Percentiles rank a stretch among this genome's conserved stretches.
phyloP scores from a whole-genome alignment of 92 coral and sea anemone genomes.

The Porites cylindrica region DNA sequence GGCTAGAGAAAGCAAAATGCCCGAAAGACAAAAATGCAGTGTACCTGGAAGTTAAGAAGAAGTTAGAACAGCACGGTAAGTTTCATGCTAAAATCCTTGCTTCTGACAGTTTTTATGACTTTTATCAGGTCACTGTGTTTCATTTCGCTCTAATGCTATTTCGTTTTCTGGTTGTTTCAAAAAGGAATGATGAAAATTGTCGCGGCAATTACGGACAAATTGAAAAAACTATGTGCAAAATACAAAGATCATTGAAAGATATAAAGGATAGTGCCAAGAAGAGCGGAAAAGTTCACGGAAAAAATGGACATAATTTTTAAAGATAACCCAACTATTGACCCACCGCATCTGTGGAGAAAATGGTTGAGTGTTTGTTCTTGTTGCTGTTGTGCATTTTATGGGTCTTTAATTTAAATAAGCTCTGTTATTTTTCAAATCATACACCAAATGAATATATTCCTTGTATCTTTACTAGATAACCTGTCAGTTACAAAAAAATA shows the following conservation, averaged over 20 bases:
- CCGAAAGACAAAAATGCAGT: slow-evolving; percentile 41
- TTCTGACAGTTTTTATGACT: slow-evolving; percentile 14
- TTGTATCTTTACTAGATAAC: slow-evolving; percentile 11
- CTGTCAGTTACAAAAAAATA: slow-evolving; percentile 9
- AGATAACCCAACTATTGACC: slow-evolving; percentile 12
- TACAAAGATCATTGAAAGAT: slow-evolving; percentile 10
- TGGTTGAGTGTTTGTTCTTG: slow-evolving; percentile 22
- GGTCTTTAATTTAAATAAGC: background rate
- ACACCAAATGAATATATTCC: slow-evolving; percentile 25
- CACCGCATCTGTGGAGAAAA: slow-evolving; percentile 32
- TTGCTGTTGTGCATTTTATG: background rate
- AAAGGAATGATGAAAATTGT: background rate
- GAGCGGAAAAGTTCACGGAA: slow-evolving; percentile 30
- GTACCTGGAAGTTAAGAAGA: slow-evolving; percentile 23
- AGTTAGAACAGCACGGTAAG: slow-evolving; percentile 34
- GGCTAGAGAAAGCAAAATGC: slow-evolving; percentile 39
- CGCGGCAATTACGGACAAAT: too few relatives aligned
- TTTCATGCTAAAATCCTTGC: slow-evolving; percentile 6
- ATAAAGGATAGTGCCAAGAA: slow-evolving; percentile 28
- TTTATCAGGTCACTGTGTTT: background rate
- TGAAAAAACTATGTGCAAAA: slow-evolving; percentile 34
- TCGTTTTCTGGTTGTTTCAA: slow-evolving; percentile 30
- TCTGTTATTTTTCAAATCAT: slow-evolving; percentile 28
- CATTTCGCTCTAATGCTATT: slow-evolving; percentile 36
- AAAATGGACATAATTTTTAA: slow-evolving; percentile 11